Evolutionary conservation across 2,113 vertebrate genomes (phyloP), one percentile per base, ranked within the genome.

Genomic region (Myocastor coypus): DNA sequence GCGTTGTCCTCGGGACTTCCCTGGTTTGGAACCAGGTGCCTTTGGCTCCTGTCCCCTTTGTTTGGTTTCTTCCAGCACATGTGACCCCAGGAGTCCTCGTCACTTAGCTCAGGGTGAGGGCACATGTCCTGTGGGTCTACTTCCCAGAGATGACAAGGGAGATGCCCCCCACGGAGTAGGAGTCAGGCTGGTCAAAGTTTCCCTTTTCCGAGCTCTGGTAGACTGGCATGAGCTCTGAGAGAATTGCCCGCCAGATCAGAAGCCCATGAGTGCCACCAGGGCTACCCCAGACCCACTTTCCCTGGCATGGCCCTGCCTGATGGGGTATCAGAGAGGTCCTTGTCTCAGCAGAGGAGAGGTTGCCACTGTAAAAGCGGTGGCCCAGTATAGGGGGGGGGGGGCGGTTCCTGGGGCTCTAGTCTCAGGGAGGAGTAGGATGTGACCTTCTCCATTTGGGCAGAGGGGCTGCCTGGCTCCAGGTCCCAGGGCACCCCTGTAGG

Each of bases 341-440:
- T 30, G 30, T 77, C 64, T 63, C 46, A 63, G 55, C 85, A 78
- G 63, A 30, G 83, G 11, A 69, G 64, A 69, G 50, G 52, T 26
- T 68, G 4, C 26, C 57, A 73, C 30, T 24, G 37, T 42, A 42
- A 59, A 80, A 90, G 57, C 50, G 37, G 90, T 32, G 75, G 37
- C 80, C 20, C 30, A 16, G 34, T 11, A 68, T 34, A 32, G 55
- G 10, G 37, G 61, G 57, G 61, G 81, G 87, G 77, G 37, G 6
- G 86, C 96, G 6, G 86, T 95, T 96, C 69, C 81, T 92, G 77
- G 22, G 40, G 73, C 28, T 83, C 90, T 90, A 1, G n/a, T 87
- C 83, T 57, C 68, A 87, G 95, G 69, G 88, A 80, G 55, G 81
- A 96, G 78, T 68, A 71, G 52, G 75, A 12, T 40, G 20, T 73